These are phyloP conservation scores for Artibeus jamaicensis DNA, from an alignment of 2,797 vertebrate species.

Conservation along the genomic window DNA sequence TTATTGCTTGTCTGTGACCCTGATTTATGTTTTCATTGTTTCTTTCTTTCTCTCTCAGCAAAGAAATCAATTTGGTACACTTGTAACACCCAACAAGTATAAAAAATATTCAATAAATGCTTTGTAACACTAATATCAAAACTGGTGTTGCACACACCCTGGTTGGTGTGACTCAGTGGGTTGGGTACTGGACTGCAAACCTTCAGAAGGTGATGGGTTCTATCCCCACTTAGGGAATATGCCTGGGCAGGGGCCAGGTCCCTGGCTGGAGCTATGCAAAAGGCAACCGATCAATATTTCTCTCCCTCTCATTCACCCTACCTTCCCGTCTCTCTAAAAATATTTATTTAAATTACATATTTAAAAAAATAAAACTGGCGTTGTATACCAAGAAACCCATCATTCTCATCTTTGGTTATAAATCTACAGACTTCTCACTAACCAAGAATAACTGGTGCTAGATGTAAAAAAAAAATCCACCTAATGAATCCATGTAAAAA, in stretches of 20 bases:
- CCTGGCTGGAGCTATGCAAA: neutral
- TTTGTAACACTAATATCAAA: neutral
- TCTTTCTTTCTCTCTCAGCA: neutral
- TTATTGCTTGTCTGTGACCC: neutral
- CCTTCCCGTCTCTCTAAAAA: neutral
- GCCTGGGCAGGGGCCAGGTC: neutral
- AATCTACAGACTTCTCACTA: neutral
- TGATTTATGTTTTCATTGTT: neutral
- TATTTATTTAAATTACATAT: neutral
- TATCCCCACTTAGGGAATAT: neutral
- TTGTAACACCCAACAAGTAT: neutral
- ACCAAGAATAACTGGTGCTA: neutral
- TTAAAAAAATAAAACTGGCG: neutral
- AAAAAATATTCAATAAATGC: neutral
- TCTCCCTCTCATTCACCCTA: neutral
- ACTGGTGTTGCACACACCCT: neutral
- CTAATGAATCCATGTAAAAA: neutral
- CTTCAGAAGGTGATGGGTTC: neutral
- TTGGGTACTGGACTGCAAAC: neutral
- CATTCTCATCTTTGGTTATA: neutral
- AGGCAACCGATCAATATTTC: neutral
- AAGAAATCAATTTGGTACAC: constrained; percentile 18
- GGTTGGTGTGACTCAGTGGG: neutral
- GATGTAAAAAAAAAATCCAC: neutral
- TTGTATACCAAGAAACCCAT: neutral